Evolutionary conservation across 2,113 vertebrate genomes (phyloP).

Genomic region (Carassius carassius): DNA sequence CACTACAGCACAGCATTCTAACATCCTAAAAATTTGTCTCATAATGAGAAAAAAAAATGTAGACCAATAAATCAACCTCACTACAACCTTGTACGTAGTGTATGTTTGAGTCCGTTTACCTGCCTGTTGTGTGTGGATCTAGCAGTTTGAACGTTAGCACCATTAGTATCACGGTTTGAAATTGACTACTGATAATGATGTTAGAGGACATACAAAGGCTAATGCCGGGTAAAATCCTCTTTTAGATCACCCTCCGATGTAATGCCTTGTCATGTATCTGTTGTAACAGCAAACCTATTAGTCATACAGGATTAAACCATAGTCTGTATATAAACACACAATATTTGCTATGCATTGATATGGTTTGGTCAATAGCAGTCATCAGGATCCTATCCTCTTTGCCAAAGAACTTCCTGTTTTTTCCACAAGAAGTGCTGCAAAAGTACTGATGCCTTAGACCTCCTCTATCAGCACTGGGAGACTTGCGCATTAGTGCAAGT

Average conservation of each 20-base stretch:
- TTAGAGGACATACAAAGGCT: neutral
- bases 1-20: too few species aligned
- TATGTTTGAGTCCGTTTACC: neutral
- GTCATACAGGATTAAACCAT: constrained; percentile 27
- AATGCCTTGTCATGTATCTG: constrained; percentile 22
- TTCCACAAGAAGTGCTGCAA: constrained; percentile 30
- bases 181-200: neutral
- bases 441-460: constrained; percentile 46
- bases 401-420: constrained; percentile 35
- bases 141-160: neutral
- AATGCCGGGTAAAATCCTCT: constrained; percentile 9
- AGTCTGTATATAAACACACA: constrained; percentile 22
- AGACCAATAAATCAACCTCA: neutral
- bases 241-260: constrained; percentile 19
- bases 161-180: neutral
- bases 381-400: constrained; percentile 17
- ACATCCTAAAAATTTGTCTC: too few species aligned
- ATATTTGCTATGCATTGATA: neutral
- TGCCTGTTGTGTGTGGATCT: too few species aligned
- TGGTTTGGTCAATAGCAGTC: constrained; percentile 18
- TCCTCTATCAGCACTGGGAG: neutral
- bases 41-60: too few species aligned
- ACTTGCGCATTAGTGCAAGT: constrained; percentile 35
- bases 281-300: constrained; percentile 41
- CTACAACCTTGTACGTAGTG: neutral